Evolutionary conservation across 2,888 invertebrate species (phyloP).

Genomic region (Glaucopsyche alexis): DNA sequence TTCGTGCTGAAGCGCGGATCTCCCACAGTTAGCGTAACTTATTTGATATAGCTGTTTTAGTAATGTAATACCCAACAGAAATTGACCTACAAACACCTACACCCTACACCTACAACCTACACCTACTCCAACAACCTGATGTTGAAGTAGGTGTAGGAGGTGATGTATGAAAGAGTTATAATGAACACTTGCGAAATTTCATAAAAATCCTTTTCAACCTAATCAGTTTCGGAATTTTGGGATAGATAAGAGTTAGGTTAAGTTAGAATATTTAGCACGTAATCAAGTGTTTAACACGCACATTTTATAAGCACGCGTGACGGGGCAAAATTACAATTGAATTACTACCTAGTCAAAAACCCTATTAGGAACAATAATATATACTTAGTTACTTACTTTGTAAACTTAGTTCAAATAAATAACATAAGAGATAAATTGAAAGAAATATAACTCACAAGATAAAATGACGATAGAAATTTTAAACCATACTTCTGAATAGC

Average conservation of each 20-base stretch:
- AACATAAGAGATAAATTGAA: not conserved
- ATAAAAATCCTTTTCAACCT: not conserved
- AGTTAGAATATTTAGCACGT: not conserved
- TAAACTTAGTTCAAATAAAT: not conserved
- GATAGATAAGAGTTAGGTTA: not conserved
- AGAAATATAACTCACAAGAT: not conserved
- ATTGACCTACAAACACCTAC: too few relatives aligned
- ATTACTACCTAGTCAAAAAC: too few relatives aligned
- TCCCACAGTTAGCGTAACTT: too few relatives aligned
- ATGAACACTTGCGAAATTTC: not conserved
- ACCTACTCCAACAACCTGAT: too few relatives aligned
- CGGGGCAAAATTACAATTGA: not conserved
- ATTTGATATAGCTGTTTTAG: too few relatives aligned
- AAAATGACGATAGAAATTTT: conserved; percentile 3
- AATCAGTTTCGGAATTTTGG: not conserved
- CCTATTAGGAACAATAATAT: too few relatives aligned
- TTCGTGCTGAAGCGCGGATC: too few relatives aligned
- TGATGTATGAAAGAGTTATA: too few relatives aligned
- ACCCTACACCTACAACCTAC: too few relatives aligned
- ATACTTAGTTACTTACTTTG: too few relatives aligned
- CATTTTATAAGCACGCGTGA: not conserved
- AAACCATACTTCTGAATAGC: not conserved
- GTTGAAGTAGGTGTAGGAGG: too few relatives aligned
- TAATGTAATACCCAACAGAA: too few relatives aligned
- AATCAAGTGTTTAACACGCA: not conserved